Conservation (phyloP, 2,888 invertebrate species). For the Esperia sulphurella region DNA sequence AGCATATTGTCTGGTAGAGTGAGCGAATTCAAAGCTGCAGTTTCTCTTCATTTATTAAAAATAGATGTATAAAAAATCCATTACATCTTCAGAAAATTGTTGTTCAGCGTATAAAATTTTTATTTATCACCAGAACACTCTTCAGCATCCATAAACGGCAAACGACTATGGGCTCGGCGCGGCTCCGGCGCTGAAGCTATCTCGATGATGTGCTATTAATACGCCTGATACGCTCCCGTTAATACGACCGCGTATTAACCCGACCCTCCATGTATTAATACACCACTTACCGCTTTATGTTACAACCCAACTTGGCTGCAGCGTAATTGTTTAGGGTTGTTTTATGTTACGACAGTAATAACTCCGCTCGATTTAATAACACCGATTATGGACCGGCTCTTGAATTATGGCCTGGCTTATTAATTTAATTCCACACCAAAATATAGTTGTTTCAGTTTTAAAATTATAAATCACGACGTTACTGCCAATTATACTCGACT, state of each 20-base stretch:
- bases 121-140: conserved; percentile 21
- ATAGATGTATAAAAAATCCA: no score
- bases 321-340: conserved; percentile 70
- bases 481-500: not conserved
- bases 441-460: not conserved
- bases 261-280: conserved; percentile 40
- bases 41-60: no score
- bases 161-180: conserved; percentile 11
- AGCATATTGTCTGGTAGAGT: no score
- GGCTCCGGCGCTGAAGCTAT: conserved; percentile 37
- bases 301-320: conserved; percentile 40
- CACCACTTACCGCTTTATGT: conserved; percentile 62
- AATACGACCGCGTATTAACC: conserved; percentile 50
- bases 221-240: conserved; percentile 57
- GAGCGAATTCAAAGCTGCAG: no score
- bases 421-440: not conserved
- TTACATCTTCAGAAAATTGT: not conserved
- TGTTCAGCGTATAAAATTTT: conserved; percentile 30
- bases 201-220: conserved; percentile 72
- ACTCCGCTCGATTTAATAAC: conserved; percentile 41
- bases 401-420: conserved; percentile 9
- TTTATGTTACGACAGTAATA: conserved; percentile 49
- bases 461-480: not conserved
- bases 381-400: conserved; percentile 22
- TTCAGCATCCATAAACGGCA: conserved; percentile 27